Evolutionary conservation across 2,797 vertebrate species (phyloP).

Genomic region (Cygnus olor): DNA sequence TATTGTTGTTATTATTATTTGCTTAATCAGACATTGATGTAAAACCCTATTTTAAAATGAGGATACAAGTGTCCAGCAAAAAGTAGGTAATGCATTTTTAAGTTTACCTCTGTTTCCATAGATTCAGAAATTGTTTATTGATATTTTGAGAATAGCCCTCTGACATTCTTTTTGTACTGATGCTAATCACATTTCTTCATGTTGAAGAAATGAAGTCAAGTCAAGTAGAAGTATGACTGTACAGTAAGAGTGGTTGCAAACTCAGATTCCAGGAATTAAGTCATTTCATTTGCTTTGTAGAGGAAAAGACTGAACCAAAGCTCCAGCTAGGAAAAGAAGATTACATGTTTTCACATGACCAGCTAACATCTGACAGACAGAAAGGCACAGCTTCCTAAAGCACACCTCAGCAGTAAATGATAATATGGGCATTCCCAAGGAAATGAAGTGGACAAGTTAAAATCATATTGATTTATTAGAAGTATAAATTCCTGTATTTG

Average conservation of each 20-base stretch:
- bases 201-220: neutral
- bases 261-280: neutral
- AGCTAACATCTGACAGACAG: neutral
- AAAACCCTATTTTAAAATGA: neutral
- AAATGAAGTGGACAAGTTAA: neutral
- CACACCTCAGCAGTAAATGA: neutral
- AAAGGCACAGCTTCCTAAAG: neutral
- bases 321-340: neutral
- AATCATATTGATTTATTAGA: neutral
- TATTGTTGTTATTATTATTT: neutral
- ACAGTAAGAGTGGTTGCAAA: neutral
- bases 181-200: neutral
- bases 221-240: neutral
- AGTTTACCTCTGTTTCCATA: neutral
- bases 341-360: rapidly evolving
- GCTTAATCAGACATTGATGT: neutral
- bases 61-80: neutral
- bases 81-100: neutral
- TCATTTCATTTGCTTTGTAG: neutral
- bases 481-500: neutral
- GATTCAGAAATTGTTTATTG: neutral
- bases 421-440: neutral
- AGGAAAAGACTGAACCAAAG: neutral
- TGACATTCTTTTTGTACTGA: neutral
- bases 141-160: neutral